phyloP scores from a whole-genome alignment of 2,888 invertebrate species.

The Tiliacea aurago region DNA sequence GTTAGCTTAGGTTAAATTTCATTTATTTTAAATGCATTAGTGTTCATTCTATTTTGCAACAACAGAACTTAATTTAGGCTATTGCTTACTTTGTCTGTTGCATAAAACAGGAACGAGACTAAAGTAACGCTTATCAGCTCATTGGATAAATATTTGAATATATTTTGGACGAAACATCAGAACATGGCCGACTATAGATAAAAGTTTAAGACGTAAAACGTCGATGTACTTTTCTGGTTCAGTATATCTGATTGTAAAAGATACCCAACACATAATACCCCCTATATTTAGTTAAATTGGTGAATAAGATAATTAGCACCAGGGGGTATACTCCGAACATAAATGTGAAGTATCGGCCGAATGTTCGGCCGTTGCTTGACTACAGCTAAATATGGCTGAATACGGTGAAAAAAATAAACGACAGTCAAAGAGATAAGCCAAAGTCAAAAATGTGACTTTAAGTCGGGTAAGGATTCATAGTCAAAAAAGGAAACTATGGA shows the following conservation, averaged over 20 bases:
- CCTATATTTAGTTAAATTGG: background rate
- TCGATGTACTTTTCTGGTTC: background rate
- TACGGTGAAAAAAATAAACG: too few species aligned
- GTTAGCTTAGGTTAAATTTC: slow-evolving; percentile 12
- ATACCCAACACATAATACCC: slow-evolving; percentile 2
- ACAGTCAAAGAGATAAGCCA: too few species aligned
- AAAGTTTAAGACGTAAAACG: background rate
- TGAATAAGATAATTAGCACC: background rate
- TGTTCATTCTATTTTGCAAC: slow-evolving; percentile 14
- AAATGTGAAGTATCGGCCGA: too few species aligned
- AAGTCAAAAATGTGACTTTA: too few species aligned
- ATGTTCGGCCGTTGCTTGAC: too few species aligned
- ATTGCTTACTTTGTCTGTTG: background rate
- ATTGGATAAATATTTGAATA: background rate
- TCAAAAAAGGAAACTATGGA: too few species aligned
- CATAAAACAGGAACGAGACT: background rate
- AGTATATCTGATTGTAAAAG: background rate
- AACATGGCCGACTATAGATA: background rate
- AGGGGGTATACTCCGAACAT: too few species aligned
- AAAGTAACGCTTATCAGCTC: background rate
- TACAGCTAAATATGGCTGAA: too few species aligned
- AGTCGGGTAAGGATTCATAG: too few species aligned
- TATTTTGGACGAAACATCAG: slow-evolving; percentile 1
- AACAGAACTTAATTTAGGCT: background rate
- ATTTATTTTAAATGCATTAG: slow-evolving; percentile 8